Conservation (phyloP, 2,797 vertebrate species). For the Characodon lateralis region DNA sequence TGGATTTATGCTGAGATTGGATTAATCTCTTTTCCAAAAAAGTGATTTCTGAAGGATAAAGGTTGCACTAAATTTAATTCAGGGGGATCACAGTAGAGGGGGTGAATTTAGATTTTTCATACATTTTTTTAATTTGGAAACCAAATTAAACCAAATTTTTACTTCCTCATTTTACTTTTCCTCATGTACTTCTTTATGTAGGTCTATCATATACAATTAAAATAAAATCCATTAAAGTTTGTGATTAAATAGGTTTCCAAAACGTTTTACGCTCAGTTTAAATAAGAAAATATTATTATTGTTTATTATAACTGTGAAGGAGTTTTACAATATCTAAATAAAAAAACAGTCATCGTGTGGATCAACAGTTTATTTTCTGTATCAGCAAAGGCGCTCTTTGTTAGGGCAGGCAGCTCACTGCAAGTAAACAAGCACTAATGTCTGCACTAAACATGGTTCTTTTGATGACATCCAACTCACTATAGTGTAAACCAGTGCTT, state of each 20-base stretch:
- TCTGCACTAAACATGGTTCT: constrained; percentile 45
- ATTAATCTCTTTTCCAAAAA: not conserved
- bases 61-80: not conserved
- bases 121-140: not conserved
- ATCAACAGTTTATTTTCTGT: constrained; percentile 46
- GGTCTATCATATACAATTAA: not conserved
- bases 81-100: not conserved
- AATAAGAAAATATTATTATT: not conserved
- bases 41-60: not conserved
- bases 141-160: not conserved
- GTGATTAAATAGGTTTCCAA: not conserved
- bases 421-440: constrained; percentile 54
- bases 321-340: not conserved
- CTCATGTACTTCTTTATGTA: not conserved
- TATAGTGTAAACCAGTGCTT: constrained; percentile 61
- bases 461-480: constrained; percentile 52
- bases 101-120: too few relatives aligned
- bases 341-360: not conserved
- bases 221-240: not conserved
- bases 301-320: too few relatives aligned
- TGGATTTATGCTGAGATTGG: not conserved
- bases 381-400: constrained; percentile 33
- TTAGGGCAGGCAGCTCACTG: constrained; percentile 45
- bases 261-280: not conserved
- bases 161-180: not conserved